phyloP scores from a whole-genome alignment of 2,888 invertebrate species.

The Diplolepis rosae region DNA sequence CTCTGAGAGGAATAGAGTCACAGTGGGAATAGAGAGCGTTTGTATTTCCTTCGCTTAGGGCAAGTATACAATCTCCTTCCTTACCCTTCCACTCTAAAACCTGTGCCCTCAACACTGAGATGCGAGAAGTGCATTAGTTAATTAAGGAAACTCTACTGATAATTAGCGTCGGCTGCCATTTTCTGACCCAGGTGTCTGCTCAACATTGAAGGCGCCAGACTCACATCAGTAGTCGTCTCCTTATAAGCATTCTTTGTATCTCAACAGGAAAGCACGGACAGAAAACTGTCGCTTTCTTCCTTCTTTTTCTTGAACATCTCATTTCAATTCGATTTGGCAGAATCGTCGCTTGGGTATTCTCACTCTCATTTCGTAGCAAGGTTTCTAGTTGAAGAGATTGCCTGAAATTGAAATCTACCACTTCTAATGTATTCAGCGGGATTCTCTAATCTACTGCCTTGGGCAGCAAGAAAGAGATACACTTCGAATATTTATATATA shows the following conservation, averaged over 20 bases:
- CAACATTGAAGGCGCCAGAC: background rate
- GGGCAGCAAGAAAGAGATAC: background rate
- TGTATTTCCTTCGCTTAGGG: slow-evolving; percentile 37
- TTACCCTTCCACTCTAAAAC: slow-evolving; percentile 41
- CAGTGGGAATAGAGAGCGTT: slow-evolving; percentile 34
- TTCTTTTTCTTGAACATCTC: slow-evolving; percentile 15
- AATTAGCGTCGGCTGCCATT: slow-evolving; percentile 34
- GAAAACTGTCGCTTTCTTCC: background rate
- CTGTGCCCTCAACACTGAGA: slow-evolving; percentile 47
- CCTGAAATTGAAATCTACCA: slow-evolving; percentile 1
- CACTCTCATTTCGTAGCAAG: background rate
- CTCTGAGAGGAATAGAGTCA: slow-evolving; percentile 40
- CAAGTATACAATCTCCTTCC: slow-evolving; percentile 23
- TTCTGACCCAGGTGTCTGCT: background rate
- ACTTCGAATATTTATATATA: too few relatives aligned
- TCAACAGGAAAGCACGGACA: background rate
- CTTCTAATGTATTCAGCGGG: slow-evolving; percentile 12
- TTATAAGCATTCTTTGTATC: background rate
- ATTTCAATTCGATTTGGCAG: slow-evolving; percentile 26
- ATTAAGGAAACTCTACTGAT: slow-evolving; percentile 54
- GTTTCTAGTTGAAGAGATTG: slow-evolving; percentile 21
- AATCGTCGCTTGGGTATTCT: slow-evolving; percentile 11
- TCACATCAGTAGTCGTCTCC: background rate
- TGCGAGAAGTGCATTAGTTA: slow-evolving; percentile 63
- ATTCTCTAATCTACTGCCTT: background rate